Base-by-base conservation (phyloP, 2,113 vertebrate species). In the Passer montanus region DNA sequence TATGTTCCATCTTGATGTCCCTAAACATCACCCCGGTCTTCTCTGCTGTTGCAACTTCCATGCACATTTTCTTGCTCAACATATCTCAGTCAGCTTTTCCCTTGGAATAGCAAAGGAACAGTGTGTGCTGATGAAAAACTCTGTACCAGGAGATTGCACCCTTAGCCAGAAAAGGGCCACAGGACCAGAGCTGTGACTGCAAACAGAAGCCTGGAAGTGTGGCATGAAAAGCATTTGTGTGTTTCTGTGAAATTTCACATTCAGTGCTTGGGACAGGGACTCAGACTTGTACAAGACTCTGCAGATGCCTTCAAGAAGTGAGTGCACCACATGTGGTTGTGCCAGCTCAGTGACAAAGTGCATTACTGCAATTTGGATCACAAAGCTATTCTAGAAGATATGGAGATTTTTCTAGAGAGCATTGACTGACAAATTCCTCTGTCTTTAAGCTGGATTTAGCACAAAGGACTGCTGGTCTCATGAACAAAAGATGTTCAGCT, bases 291-390 rank as follows among this genome's bases (percentile, higher is more conserved):
- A 35, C 35, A 55, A 33, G 73, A 81, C 10, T 10, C 43, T 50
- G 22, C 22, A 89, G 35, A 26, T 3, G 1, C 35, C 37, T 43
- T 91, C 74, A 77, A 21, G 62, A 92, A 43, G 23, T 11, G 4
- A 31, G 7, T 46, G 17, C 7, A 41, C 17, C 17, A 35, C 1
- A 1, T 2, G 0, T 31, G 39, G 19, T 19, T 67, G 37, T 63
- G 44, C 44, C 62, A 79, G 50, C 33, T 73, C 62, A 67, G 30
- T 53, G 46, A 53, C 58, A 73, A 60, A 69, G 24, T 37, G 23
- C 8, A 46, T 73, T 15, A 27, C 78, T 83, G 55, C 20, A 78
- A 1, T 77, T 83, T 70, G 55, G 46, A 67, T 67, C 46, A 89
- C 50, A 77, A 63, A 83, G 9, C 20, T 67, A 10, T 74, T 80